Conservation (phyloP, 1,140 invertebrate species). For the Liolophura sinensis region DNA sequence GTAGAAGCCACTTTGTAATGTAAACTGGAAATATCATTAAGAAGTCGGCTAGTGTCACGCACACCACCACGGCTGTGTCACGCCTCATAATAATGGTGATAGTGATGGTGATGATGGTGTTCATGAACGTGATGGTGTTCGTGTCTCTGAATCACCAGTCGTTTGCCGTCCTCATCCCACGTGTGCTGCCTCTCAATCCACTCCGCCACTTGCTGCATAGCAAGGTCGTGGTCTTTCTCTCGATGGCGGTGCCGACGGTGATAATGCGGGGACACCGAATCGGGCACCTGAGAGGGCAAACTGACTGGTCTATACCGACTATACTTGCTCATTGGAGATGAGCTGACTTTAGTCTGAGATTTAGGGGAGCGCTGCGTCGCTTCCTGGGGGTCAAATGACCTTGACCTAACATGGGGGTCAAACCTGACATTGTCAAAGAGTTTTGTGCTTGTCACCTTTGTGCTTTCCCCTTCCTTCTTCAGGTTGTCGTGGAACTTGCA, state of each 20-base stretch:
- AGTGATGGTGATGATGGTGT: constrained; percentile 79
- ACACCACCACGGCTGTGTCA: constrained; percentile 18
- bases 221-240: constrained; percentile 71
- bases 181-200: constrained; percentile 59
- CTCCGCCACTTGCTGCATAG: constrained; percentile 68
- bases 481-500: not conserved
- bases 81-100: constrained; percentile 71
- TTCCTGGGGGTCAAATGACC: constrained; percentile 49
- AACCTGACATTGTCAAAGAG: not conserved
- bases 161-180: constrained; percentile 38
- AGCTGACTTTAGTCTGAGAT: constrained; percentile 21
- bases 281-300: constrained; percentile 41
- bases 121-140: constrained; percentile 76
- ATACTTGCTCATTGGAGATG: constrained; percentile 25
- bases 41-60: not conserved
- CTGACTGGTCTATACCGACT: constrained; percentile 39
- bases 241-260: constrained; percentile 65
- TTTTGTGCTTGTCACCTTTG: not conserved
- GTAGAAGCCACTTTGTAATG: too few species aligned
- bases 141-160: constrained; percentile 58
- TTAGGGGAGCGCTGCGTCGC: constrained; percentile 8
- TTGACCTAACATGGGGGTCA: constrained; percentile 36
- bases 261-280: constrained; percentile 62
- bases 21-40: too few species aligned
- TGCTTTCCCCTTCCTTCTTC: not conserved